These are phyloP conservation scores for Natator depressus DNA, from an alignment of 2,113 vertebrate species.

Conservation along the genomic window DNA sequence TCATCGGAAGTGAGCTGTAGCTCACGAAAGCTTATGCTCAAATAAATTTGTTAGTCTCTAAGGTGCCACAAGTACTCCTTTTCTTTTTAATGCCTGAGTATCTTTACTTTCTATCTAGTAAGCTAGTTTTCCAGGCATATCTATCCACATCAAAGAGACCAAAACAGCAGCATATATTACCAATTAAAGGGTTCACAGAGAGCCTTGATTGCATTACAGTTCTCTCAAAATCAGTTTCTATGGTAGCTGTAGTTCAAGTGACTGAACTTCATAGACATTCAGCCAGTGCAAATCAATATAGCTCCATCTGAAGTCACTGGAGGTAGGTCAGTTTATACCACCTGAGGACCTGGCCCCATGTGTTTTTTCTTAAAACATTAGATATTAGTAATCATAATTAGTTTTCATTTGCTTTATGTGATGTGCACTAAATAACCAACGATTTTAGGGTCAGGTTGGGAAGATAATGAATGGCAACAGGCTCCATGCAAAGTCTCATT, in stretches of 20 bases:
- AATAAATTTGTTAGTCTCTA: too few relatives aligned
- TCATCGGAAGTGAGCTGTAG: too few relatives aligned
- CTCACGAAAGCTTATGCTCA: too few relatives aligned
- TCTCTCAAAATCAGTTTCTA: slow-evolving; percentile 21
- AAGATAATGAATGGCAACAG: background rate
- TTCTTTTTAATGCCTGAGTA: slow-evolving; percentile 32
- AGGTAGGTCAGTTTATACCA: background rate
- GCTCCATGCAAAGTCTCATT: background rate
- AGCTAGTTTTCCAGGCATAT: slow-evolving; percentile 38
- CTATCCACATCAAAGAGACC: slow-evolving; percentile 56
- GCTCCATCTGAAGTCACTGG: background rate
- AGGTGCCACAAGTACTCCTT: too few relatives aligned
- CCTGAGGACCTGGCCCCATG: background rate
- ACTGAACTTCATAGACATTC: background rate
- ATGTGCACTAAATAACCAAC: background rate
- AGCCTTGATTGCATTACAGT: slow-evolving; percentile 5
- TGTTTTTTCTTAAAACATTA: background rate
- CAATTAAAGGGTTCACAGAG: slow-evolving; percentile 13
- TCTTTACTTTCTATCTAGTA: slow-evolving; percentile 48
- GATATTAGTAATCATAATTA: background rate
- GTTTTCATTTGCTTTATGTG: background rate
- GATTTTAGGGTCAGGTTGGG: background rate
- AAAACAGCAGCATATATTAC: slow-evolving; percentile 50
- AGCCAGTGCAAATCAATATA: background rate
- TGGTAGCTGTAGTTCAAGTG: background rate